Evolutionary conservation across 2,797 vertebrate species (phyloP).

Genomic region (Clarias laeviceps): DNA sequence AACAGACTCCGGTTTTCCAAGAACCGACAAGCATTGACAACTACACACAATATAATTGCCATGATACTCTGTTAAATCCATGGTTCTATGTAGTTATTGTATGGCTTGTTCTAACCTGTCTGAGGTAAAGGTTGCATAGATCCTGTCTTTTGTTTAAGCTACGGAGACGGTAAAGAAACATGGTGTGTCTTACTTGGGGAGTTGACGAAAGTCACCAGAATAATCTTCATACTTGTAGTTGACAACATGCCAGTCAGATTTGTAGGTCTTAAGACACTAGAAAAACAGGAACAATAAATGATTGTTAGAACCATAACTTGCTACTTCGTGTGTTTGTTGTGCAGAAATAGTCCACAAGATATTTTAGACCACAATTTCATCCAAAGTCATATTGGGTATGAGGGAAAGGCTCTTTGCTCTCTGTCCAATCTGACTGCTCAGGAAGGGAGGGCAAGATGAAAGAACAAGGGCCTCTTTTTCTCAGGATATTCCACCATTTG

Average conservation of each 20-base stretch:
- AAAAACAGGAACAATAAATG: conserved; percentile 16
- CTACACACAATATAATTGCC: conserved; percentile 18
- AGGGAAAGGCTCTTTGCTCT: conserved; percentile 48
- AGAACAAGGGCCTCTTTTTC: conserved; percentile 23
- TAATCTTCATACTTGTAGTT: conserved; percentile 96
- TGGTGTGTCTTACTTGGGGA: conserved; percentile 84
- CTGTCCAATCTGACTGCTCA: conserved; percentile 55
- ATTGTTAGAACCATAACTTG: conserved; percentile 17
- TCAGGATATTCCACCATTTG: conserved; percentile 27
- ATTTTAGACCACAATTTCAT: conserved; percentile 32
- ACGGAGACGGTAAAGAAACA: conserved; percentile 12
- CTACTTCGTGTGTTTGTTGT: not conserved
- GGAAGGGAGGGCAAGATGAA: conserved; percentile 53
- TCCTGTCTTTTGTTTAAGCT: conserved; percentile 3
- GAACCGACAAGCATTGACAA: conserved; percentile 33
- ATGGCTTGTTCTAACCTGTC: conserved; percentile 32
- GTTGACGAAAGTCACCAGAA: conserved; percentile 94
- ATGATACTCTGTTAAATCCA: not conserved
- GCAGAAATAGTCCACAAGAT: conserved; percentile 7
- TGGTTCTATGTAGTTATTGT: conserved; percentile 7
- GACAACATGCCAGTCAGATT: conserved; percentile 95
- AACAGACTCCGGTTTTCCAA: conserved; percentile 45
- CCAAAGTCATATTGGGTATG: conserved; percentile 17
- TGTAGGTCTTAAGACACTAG: conserved; percentile 96
- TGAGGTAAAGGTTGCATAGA: conserved; percentile 16